Evolutionary conservation across 2,113 vertebrate genomes (phyloP).

Genomic region (Nothoprocta pentlandii): DNA sequence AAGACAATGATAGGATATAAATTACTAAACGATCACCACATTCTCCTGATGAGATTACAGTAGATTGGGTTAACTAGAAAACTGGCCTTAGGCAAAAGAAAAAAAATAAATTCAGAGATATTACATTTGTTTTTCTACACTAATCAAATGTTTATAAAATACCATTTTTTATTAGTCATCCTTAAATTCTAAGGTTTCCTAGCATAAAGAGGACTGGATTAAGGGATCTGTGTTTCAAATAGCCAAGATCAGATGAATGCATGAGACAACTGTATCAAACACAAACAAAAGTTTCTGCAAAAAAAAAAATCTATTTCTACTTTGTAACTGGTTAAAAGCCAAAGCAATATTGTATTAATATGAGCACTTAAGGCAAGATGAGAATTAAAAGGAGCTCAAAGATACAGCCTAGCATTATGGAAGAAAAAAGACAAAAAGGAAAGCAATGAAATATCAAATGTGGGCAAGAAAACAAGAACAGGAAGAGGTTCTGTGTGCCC

Average conservation of each 20-base stretch:
- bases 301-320: neutral
- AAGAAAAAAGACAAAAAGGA: no score
- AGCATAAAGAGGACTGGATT: constrained; percentile 50
- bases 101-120: constrained; percentile 13
- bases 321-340: neutral
- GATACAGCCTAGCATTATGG: neutral
- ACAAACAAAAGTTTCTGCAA: constrained; percentile 18
- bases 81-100: constrained; percentile 45
- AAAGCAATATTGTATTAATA: neutral
- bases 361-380: neutral
- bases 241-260: neutral
- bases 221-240: constrained; percentile 43
- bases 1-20: constrained; percentile 69
- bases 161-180: constrained; percentile 26
- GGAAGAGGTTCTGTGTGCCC: neutral
- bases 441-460: neutral
- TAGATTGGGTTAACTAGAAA: constrained; percentile 66
- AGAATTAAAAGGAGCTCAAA: neutral
- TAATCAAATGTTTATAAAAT: neutral
- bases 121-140: neutral
- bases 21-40: constrained; percentile 72
- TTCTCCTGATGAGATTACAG: constrained; percentile 74
- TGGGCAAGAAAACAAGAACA: neutral
- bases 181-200: constrained; percentile 52
- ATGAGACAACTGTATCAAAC: neutral